A percentile compares a stretch with the other conserved stretches of the same genome.
phyloP scores from a whole-genome alignment of 2,113 vertebrate genomes.

The Hypanus sabinus region DNA sequence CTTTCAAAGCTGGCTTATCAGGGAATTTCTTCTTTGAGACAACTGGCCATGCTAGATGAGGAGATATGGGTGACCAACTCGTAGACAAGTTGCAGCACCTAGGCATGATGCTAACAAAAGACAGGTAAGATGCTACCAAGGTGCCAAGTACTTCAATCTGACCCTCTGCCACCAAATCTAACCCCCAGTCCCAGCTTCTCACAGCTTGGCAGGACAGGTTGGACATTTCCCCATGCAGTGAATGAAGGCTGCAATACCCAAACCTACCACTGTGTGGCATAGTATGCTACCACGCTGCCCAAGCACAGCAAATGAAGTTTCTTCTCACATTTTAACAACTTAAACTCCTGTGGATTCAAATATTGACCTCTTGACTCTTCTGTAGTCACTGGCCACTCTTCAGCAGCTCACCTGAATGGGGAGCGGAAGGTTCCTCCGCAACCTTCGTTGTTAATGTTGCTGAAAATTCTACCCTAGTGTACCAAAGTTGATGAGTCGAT shows the following conservation, averaged over 20 bases:
- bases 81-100: background rate
- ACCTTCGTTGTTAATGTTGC: background rate
- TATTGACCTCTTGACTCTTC: background rate
- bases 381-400: background rate
- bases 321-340: background rate
- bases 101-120: too few species aligned
- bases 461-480: background rate
- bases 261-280: constrained; percentile 19
- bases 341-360: background rate
- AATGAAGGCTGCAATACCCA: background rate
- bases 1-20: too few species aligned
- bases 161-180: background rate
- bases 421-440: background rate
- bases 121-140: background rate
- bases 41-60: background rate
- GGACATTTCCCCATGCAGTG: background rate
- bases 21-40: background rate
- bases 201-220: too few species aligned
- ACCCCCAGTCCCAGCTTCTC: background rate
- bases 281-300: background rate
- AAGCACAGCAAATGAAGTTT: too few species aligned
- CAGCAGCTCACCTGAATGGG: background rate
- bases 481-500: background rate
- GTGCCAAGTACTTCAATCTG: background rate
- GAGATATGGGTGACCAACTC: background rate